These are phyloP conservation scores for Amblyjoppa fuscipennis DNA, from an alignment of 2,888 invertebrate genomes.

Conservation along the genomic window DNA sequence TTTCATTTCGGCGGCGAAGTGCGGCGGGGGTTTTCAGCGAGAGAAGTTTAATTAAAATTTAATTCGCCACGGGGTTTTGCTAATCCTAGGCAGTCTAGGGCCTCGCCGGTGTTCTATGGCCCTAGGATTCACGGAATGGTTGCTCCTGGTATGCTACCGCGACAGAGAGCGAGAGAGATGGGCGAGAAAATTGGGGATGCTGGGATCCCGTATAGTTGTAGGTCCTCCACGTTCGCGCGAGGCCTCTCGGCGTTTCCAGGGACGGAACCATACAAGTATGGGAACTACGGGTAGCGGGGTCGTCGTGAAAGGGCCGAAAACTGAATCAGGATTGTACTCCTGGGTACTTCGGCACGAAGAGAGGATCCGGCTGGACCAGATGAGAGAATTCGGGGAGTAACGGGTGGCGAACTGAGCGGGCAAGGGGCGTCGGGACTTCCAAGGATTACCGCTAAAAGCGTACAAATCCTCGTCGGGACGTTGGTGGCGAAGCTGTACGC, in stretches of 20 bases:
- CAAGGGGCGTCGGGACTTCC: constrained; percentile 60
- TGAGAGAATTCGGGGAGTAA: constrained; percentile 37
- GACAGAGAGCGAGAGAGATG: background rate
- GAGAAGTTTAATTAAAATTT: constrained; percentile 82
- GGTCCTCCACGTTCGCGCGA: constrained; percentile 30
- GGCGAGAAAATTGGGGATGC: constrained; percentile 20
- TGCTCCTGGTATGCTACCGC: constrained; percentile 37
- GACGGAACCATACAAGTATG: background rate
- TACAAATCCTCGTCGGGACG: constrained; percentile 81
- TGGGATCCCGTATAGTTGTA: constrained; percentile 30
- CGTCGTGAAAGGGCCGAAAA: constrained; percentile 68
- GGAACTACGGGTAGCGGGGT: constrained; percentile 18
- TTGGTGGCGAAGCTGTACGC: constrained; percentile 49
- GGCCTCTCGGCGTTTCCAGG: constrained; percentile 9
- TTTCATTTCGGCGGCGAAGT: constrained; percentile 35
- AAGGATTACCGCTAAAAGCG: constrained; percentile 83
- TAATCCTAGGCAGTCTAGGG: constrained; percentile 74
- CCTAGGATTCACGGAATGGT: constrained; percentile 29
- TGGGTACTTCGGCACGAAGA: constrained; percentile 56
- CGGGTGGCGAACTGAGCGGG: constrained; percentile 40
- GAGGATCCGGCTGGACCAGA: constrained; percentile 18
- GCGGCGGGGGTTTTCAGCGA: constrained; percentile 34
- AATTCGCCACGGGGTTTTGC: constrained; percentile 78
- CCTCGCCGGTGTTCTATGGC: constrained; percentile 50
- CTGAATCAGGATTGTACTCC: constrained; percentile 74